Base-by-base conservation (phyloP, 2,113 vertebrate genomes). In the Xenopus tropicalis region DNA sequence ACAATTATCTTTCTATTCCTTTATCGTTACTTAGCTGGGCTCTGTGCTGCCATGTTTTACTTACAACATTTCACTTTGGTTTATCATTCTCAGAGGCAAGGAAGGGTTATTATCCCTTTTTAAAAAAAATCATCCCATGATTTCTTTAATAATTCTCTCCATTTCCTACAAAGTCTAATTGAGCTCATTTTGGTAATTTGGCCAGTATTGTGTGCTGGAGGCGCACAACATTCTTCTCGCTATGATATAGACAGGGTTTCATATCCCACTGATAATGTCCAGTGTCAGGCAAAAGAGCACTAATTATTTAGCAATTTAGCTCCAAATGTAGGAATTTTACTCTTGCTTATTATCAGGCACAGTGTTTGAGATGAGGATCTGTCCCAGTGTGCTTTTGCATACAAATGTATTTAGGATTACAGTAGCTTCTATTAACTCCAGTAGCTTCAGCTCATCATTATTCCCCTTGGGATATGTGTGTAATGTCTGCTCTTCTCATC, bases 121-220 rank as follows among this genome's bases (percentile, higher is more conserved):
- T 56, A 61, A 29, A 48, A 51, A 16, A 22, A 37, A 48, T 43
- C 44, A 63, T 21, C 25, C 46, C 14, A 44, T 56, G 46, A 69
- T 76, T 76, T 76, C 73, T 69, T 69, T 76, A 76, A 76, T 76
- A 76, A 76, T 76, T 76, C 21, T 63, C 73, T 69, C 66, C 58
- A 62, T 62, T 76, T 69, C 73, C 57, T 76, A 19, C 59, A 43
- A 22, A 42, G 6, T 20, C 22, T 76, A 76, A 76, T 74, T 69
- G 66, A 69, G 66, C 73, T 76, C 57, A 76, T 76, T 76, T 76
- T 56, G 66, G 66, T 76, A 69, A 76, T 76, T 76, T 76, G 73
- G 58, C 24, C 14, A 20, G 14, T 24, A 76, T 76, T 76, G 73
- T 74, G 29, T 14, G 66, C 66, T 44, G 6, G 59, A 69, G 66